Base-by-base conservation (phyloP, 2,113 vertebrate genomes). In the Phalacrocorax carbo region DNA sequence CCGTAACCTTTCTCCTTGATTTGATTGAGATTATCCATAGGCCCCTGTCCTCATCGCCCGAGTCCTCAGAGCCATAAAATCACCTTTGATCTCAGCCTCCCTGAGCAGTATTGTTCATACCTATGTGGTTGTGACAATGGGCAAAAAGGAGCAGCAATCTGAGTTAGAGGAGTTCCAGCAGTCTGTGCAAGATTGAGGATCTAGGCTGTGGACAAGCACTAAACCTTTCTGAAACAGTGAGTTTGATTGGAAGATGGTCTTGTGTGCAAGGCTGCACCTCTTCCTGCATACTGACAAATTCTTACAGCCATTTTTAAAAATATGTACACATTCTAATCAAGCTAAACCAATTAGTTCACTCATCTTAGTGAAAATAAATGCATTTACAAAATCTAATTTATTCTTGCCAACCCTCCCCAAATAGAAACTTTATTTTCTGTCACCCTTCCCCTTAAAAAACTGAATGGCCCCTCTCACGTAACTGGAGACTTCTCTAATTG, bases 341-440 rank as follows among this genome's bases (percentile, higher is more conserved):
- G 13, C 21, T 13, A 78, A 86, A 36, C 0, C 4, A 65, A 32
- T 75, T 72, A 48, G n/a, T 80, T 80, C 10, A 54, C 29, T 58
- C 6, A 62, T 61, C 51, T 52, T 48, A 52, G 17, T 70, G 10
- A 94, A 86, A 87, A 83, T 36, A 68, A 88, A 52, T 10, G 2
- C 3, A 12, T 38, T 66, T 26, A 13, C 5, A 64, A 86, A 70
- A 52, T 60, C 2, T 46, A 27, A 6, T 57, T 89, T 78, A 5
- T 85, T 75, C 22, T 22, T 30, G 0, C 27, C 25, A 32, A 1
- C 0, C 30, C 4, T 60, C 4, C 8, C 11, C 3, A 77, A 25
- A 61, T 1, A 57, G 13, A 72, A 49, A 36, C 2, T 51, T 44
- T 57, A 8, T 65, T 82, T 49, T 75, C 42, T 61, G 5, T 13